A percentile compares a stretch with the other conserved stretches of the same genome.
phyloP scores from a whole-genome alignment of 2,888 invertebrate genomes.

The Himalopsyche kuldschensis region DNA sequence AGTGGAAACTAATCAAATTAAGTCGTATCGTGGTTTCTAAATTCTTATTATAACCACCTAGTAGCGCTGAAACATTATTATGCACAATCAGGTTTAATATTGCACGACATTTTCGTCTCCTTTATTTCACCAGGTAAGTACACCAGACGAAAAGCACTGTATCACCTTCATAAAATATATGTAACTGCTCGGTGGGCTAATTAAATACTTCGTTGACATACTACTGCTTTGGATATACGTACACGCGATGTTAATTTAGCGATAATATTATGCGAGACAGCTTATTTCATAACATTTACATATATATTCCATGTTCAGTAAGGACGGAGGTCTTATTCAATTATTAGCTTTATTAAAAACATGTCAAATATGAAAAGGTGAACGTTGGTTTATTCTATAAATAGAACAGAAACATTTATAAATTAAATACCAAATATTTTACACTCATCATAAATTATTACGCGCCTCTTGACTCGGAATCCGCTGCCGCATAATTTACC shows the following conservation, averaged over 20 bases:
- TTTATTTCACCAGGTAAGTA: background rate
- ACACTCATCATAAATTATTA: too few relatives aligned
- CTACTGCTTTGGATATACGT: background rate
- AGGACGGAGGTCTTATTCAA: too few relatives aligned
- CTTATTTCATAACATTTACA: too few relatives aligned
- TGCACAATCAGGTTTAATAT: background rate
- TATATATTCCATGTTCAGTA: too few relatives aligned
- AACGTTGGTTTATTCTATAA: too few relatives aligned
- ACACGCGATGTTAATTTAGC: background rate
- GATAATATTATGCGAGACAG: background rate
- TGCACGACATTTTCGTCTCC: background rate
- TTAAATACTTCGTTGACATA: background rate
- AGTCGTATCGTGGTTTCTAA: background rate
- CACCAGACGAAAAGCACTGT: background rate
- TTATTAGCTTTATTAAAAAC: too few relatives aligned
- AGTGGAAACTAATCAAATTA: slow-evolving; percentile 19
- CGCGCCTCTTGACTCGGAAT: too few relatives aligned
- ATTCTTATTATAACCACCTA: background rate
- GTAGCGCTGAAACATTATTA: background rate
- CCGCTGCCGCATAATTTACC: too few relatives aligned
- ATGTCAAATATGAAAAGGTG: too few relatives aligned
- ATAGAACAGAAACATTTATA: too few relatives aligned
- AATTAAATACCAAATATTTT: too few relatives aligned
- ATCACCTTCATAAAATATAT: background rate
- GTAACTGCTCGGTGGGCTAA: background rate